Evolutionary conservation across 2,113 vertebrate genomes (phyloP), one percentile per base, ranked within the genome.

Genomic region (Sminthopsis crassicaudata): DNA sequence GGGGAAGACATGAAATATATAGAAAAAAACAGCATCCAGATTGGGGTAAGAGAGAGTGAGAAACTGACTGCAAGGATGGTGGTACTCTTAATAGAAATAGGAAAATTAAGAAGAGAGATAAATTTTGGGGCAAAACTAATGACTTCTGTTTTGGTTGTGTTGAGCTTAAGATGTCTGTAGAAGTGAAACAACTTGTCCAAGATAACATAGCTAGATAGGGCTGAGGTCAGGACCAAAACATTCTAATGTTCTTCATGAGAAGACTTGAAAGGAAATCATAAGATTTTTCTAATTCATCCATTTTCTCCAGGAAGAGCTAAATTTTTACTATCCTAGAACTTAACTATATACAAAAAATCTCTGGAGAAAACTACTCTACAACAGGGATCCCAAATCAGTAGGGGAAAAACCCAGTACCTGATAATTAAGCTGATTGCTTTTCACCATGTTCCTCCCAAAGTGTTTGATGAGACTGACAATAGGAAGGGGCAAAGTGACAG

Each of bases 321-420:
- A 57, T 92, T 95, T 94, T 9, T 94, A 22, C 91, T 8, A n/a
- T 92, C 96, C 95, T 50, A 14, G 22, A 91, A 92, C 89, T 36
- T 51, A 48, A 0, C 26, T 90, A 93, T 93, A 90, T 0, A 48
- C 53, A 93, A 95, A 95, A 92, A 54, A 42, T 96, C 50, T 94
- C 50, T 22, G 22, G 12, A 95, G 55, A 84, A 96, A 57, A 53
- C 0, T 24, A 53, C n/a, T 89, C 89, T 23, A 89, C 90, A 88
- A 91, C 1, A 60, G 2, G 48, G 55, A 6, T 91, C 48, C 90
- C 25, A 53, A 94, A 46, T 3, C 55, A 92, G 92, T 0, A 57
- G 22, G 23, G 36, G 16, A 84, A n/a, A 8, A 36, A 84, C 42
- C 42, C 0, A 84, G n/a, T 84, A 84, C 67, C 19, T 42, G 36